Conservation (phyloP, 2,113 vertebrate species). For the Leptodactylus fuscus region DNA sequence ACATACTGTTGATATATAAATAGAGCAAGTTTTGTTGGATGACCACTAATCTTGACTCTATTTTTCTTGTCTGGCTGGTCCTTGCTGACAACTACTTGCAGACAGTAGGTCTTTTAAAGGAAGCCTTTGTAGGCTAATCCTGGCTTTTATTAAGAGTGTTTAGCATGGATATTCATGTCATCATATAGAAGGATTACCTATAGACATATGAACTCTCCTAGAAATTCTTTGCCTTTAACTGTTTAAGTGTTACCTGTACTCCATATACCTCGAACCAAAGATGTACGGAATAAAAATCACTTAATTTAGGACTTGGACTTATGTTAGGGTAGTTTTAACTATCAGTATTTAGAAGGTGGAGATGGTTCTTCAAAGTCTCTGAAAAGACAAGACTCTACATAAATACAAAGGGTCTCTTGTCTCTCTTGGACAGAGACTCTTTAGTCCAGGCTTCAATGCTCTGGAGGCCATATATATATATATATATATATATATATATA, state of each 20-base stretch:
- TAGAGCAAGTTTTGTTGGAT: background rate
- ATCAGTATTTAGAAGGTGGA: background rate
- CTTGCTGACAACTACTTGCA: too few relatives aligned
- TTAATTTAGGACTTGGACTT: background rate
- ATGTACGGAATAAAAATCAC: too few relatives aligned
- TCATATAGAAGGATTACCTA: conserved; percentile 34
- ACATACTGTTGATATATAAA: background rate
- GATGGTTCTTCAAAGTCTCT: background rate
- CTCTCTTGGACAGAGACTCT: background rate
- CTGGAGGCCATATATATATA: background rate
- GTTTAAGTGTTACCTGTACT: background rate
- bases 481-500: too few relatives aligned
- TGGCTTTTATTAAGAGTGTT: conserved; percentile 36
- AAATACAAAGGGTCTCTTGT: background rate
- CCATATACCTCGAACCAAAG: too few relatives aligned
- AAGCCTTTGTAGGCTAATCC: conserved; percentile 54
- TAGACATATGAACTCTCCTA: background rate
- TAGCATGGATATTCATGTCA: conserved; percentile 50
- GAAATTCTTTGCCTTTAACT: background rate
- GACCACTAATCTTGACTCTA: background rate
- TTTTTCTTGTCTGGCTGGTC: background rate
- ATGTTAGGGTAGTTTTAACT: background rate
- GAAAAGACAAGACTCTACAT: background rate
- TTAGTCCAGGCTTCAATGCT: background rate
- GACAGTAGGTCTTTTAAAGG: background rate